A percentile compares a stretch with the other conserved stretches of the same genome.
Conservation (phyloP, 1,140 invertebrate genomes). For the Drosophila cardini region DNA sequence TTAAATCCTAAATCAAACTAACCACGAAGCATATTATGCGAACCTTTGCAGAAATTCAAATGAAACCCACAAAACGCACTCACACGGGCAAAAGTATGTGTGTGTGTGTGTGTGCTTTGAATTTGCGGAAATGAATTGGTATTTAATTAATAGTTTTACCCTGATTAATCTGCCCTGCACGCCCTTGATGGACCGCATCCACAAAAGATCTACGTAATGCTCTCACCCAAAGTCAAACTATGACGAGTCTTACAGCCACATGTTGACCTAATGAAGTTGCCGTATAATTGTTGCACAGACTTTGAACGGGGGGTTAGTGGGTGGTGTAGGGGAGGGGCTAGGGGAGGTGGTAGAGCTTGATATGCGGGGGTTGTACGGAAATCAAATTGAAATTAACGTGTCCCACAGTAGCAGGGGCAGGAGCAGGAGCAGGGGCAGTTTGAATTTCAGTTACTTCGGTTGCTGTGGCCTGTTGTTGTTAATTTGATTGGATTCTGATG, state of each 20-base stretch:
- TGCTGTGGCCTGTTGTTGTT: conserved; percentile 80
- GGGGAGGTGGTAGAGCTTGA: no score
- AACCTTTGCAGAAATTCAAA: conserved; percentile 50
- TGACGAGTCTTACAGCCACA: conserved; percentile 45
- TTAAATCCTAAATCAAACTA: conserved; percentile 64
- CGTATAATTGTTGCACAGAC: conserved; percentile 82
- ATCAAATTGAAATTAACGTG: conserved; percentile 85
- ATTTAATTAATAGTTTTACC: conserved; percentile 85
- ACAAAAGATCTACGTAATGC: conserved; percentile 23
- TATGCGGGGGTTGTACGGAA: conserved; percentile 60
- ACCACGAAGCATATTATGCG: conserved; percentile 52
- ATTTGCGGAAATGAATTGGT: conserved; percentile 85
- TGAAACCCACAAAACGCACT: conserved; percentile 44
- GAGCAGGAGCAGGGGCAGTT: not conserved
- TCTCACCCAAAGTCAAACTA: conserved; percentile 25
- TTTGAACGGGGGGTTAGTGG: conserved; percentile 30
- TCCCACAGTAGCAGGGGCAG: conserved; percentile 34
- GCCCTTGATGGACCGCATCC: conserved; percentile 34
- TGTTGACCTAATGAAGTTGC: conserved; percentile 84
- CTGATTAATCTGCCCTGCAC: conserved; percentile 83
- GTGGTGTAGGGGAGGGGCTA: conserved; percentile 4
- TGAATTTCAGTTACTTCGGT: conserved; percentile 17
- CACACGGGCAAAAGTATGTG: conserved; percentile 14
- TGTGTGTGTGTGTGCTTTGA: conserved; percentile 64
- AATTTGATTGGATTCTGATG: conserved; percentile 85